Percentiles rank a stretch among this genome's conserved stretches.
Evolutionary conservation across 2,888 invertebrate genomes (phyloP).

Genomic region (Sarcophaga caerulescens): DNA sequence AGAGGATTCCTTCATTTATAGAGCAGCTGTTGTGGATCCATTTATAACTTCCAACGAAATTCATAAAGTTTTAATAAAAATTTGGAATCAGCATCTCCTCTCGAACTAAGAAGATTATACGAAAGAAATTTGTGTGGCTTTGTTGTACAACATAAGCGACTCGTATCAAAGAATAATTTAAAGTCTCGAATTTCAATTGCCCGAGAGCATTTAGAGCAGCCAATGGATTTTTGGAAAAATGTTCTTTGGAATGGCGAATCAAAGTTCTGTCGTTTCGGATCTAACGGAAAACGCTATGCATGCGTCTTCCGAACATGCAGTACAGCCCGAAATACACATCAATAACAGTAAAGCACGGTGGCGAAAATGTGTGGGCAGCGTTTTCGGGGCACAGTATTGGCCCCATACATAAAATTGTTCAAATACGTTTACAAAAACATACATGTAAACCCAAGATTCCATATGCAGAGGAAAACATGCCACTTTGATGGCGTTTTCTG

Average conservation of each 20-base stretch:
- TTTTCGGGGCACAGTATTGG: constrained; percentile 12
- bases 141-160: constrained; percentile 28
- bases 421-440: constrained; percentile 19
- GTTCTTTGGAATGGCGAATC: neutral
- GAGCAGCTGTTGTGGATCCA: too few relatives aligned
- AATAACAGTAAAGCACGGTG: neutral
- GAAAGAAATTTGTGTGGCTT: constrained; percentile 5
- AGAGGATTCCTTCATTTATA: too few relatives aligned
- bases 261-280: too few relatives aligned
- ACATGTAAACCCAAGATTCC: constrained; percentile 1
- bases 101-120: neutral
- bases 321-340: neutral
- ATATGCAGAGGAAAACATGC: constrained; percentile 11
- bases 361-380: neutral
- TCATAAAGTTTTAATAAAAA: neutral
- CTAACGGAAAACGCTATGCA: too few relatives aligned
- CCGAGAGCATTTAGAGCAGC: neutral
- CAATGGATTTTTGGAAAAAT: neutral
- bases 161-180: constrained; percentile 14
- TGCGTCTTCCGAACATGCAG: neutral
- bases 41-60: too few relatives aligned
- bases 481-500: neutral
- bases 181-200: constrained; percentile 1
- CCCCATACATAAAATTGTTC: constrained; percentile 7
- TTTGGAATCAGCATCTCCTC: too few relatives aligned